These are phyloP conservation scores for Gasterosteus aculeatus DNA, from an alignment of 2,113 vertebrate species.

Conservation along the genomic window DNA sequence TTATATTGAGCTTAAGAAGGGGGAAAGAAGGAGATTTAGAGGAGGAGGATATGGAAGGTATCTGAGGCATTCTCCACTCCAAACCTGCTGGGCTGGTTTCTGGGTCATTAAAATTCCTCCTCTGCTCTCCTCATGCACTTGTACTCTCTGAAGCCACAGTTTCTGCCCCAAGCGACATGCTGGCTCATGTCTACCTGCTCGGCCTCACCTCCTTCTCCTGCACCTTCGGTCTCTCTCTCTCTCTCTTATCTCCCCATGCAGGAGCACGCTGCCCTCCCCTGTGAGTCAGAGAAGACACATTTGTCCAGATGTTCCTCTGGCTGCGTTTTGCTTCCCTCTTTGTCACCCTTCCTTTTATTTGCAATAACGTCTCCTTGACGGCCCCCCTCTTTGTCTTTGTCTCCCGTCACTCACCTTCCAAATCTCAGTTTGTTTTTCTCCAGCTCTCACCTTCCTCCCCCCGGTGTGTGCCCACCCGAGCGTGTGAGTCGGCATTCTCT, in stretches of 20 bases:
- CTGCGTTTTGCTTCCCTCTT: slow-evolving; percentile 11
- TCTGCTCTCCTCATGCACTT: slow-evolving; percentile 39
- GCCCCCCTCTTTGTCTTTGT: slow-evolving; percentile 42
- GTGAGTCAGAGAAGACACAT: slow-evolving; percentile 29
- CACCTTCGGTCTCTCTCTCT: slow-evolving; percentile 18
- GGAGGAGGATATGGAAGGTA: slow-evolving; percentile 50
- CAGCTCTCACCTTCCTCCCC: slow-evolving; percentile 37
- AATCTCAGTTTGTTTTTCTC: slow-evolving; percentile 4
- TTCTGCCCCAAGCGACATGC: slow-evolving; percentile 63
- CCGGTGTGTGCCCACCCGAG: slow-evolving; percentile 23
- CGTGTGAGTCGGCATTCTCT: slow-evolving; percentile 46
- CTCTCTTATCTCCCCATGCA: slow-evolving; percentile 51
- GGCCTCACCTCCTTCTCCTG: slow-evolving; percentile 37
- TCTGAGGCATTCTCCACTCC: slow-evolving; percentile 72
- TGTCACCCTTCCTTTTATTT: slow-evolving; percentile 1
- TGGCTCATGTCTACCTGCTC: slow-evolving; percentile 73
- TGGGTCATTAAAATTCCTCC: slow-evolving; percentile 80
- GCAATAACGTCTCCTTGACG: slow-evolving; percentile 29
- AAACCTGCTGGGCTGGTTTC: slow-evolving; percentile 79
- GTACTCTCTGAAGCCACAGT: slow-evolving; percentile 47
- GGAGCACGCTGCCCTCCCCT: slow-evolving; percentile 29
- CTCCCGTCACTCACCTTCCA: slow-evolving; percentile 15
- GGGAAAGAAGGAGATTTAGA: slow-evolving; percentile 7
- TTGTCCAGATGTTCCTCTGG: slow-evolving; percentile 26
- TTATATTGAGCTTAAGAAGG: slow-evolving; percentile 2